phyloP scores from a whole-genome alignment of 2,797 vertebrate species.

The Myotis planiceps region DNA sequence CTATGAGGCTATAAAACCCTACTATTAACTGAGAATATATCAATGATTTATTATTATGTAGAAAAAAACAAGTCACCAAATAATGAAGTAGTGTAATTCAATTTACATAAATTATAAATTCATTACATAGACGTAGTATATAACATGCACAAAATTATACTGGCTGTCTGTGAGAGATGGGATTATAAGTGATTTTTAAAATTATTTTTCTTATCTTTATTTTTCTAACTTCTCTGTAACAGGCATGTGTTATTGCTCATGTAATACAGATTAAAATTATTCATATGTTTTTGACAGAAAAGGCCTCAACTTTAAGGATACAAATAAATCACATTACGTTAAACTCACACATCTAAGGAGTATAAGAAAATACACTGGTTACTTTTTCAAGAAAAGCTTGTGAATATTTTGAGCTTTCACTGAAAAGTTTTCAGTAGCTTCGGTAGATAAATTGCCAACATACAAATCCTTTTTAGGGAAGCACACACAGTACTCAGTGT shows the following conservation, averaged over 20 bases:
- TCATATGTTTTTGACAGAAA: slow-evolving; percentile 7
- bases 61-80: not conserved
- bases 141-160: not conserved
- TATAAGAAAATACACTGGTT: not conserved
- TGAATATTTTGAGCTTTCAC: slow-evolving; percentile 22
- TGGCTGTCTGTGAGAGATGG: not conserved
- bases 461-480: not conserved
- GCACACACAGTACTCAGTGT: not conserved
- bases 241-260: not conserved
- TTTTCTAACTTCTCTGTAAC: slow-evolving; percentile 24
- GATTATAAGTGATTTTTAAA: not conserved
- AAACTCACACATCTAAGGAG: not conserved
- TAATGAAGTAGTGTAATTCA: not conserved
- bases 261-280: slow-evolving; percentile 7
- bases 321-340: not conserved
- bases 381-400: slow-evolving; percentile 10
- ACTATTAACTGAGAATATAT: not conserved
- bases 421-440: slow-evolving; percentile 7
- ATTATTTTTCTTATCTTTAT: slow-evolving; percentile 6
- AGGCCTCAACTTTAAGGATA: not conserved
- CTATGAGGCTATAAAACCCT: not conserved
- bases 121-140: not conserved
- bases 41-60: not conserved
- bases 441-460: not conserved
- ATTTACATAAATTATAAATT: not conserved